Conservation (phyloP, 2,113 vertebrate species). For the Alligator mississippiensis region DNA sequence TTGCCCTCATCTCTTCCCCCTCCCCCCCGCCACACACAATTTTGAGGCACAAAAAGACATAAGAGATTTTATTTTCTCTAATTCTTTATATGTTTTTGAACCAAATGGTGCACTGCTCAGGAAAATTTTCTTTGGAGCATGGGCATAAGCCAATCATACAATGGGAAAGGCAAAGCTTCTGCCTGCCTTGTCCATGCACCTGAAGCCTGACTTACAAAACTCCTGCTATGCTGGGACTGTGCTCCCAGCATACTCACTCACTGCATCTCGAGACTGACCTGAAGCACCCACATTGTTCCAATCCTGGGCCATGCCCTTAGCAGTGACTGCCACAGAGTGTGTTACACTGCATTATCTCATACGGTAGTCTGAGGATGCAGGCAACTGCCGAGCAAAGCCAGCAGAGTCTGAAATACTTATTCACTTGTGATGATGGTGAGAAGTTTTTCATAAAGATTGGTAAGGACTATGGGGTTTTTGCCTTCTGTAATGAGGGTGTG, state of each 20-base stretch:
- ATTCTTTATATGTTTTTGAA: background rate
- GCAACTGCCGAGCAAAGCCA: background rate
- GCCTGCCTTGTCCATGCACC: background rate
- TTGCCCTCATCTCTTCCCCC: background rate
- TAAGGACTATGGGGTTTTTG: no score
- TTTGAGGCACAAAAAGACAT: conserved; percentile 16
- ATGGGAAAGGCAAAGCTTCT: background rate
- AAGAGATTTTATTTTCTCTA: background rate
- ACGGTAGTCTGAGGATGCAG: background rate
- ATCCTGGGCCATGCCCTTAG: background rate
- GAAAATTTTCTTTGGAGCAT: no score
- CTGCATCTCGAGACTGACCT: background rate
- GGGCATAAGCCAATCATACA: background rate
- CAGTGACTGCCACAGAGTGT: no score
- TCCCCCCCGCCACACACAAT: background rate
- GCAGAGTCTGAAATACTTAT: background rate
- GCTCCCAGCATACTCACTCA: background rate
- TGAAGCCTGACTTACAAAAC: background rate
- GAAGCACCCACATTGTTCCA: background rate
- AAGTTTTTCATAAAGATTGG: background rate
- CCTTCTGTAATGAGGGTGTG: no score
- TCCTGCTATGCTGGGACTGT: background rate
- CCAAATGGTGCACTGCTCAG: background rate
- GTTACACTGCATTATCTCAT: no score
- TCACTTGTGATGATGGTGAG: background rate